These are phyloP conservation scores for Nasonovia ribisnigri DNA, from an alignment of 2,888 invertebrate genomes.

Conservation along the genomic window DNA sequence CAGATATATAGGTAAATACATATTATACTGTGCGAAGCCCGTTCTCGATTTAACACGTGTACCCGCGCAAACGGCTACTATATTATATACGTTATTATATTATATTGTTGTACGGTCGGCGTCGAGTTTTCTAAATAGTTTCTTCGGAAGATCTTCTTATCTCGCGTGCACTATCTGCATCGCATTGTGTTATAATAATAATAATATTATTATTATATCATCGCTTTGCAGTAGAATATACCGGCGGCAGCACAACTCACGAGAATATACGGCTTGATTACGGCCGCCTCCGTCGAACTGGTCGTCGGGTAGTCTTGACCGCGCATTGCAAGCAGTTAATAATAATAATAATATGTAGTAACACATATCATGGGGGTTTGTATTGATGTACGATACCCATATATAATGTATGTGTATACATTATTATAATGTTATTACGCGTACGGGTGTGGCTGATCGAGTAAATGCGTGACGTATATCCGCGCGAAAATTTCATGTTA, in stretches of 20 bases:
- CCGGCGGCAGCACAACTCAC: background rate
- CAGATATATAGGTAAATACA: background rate
- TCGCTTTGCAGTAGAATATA: background rate
- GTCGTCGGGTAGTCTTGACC: background rate
- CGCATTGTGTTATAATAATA: conserved; percentile 50
- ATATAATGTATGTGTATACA: background rate
- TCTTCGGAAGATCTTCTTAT: conserved; percentile 25
- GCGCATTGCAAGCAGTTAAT: background rate
- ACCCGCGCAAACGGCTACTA: conserved; percentile 1
- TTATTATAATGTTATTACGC: background rate
- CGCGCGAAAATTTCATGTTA: background rate
- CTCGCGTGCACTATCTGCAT: conserved; percentile 27
- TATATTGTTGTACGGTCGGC: background rate
- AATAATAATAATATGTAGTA: background rate
- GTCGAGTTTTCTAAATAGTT: conserved; percentile 43
- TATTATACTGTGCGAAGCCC: background rate
- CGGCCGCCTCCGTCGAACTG: background rate
- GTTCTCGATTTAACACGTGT: conserved; percentile 44
- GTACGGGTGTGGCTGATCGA: background rate
- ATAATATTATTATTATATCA: conserved; percentile 11
- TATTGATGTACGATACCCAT: background rate
- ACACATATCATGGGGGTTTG: background rate
- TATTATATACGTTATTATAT: conserved; percentile 15
- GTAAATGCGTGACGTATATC: background rate
- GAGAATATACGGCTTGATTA: background rate